phyloP scores from a whole-genome alignment of 2,888 invertebrate genomes.

The Dorcus hopei region DNA sequence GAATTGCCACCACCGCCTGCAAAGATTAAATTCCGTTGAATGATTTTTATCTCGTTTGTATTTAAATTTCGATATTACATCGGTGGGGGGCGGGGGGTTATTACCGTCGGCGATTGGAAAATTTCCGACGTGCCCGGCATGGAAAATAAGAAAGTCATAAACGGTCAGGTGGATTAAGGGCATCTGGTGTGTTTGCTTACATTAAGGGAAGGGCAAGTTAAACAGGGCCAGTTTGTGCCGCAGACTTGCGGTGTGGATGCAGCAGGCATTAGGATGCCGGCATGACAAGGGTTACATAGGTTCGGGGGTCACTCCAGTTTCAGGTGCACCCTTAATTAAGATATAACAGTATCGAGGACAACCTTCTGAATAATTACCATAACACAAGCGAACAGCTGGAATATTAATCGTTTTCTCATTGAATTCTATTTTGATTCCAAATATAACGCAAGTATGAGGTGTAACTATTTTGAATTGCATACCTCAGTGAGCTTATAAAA shows the following conservation, averaged over 20 bases:
- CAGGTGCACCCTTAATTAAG: conserved; percentile 24
- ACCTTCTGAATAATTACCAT: conserved; percentile 15
- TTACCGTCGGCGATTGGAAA: no score
- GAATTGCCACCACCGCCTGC: conserved; percentile 10
- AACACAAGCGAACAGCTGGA: not conserved
- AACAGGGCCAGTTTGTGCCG: conserved; percentile 3
- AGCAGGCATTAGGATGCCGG: not conserved
- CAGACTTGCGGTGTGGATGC: conserved; percentile 14
- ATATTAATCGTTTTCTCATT: not conserved
- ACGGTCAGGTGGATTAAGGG: not conserved
- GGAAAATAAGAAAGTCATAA: no score
- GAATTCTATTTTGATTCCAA: not conserved
- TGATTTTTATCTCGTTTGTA: conserved; percentile 3
- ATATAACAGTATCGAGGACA: conserved; percentile 16
- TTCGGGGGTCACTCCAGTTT: conserved; percentile 26
- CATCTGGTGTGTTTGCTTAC: not conserved
- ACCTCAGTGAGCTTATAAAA: conserved; percentile 28
- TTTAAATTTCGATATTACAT: not conserved
- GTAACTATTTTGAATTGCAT: not conserved
- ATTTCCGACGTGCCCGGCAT: no score
- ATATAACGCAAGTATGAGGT: no score
- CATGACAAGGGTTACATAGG: conserved; percentile 27
- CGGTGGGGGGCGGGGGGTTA: not conserved
- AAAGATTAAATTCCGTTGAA: not conserved
- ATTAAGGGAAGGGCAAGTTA: not conserved